These are phyloP conservation scores for Cairina moschata DNA, from an alignment of 2,113 vertebrate species.

Conservation along the genomic window DNA sequence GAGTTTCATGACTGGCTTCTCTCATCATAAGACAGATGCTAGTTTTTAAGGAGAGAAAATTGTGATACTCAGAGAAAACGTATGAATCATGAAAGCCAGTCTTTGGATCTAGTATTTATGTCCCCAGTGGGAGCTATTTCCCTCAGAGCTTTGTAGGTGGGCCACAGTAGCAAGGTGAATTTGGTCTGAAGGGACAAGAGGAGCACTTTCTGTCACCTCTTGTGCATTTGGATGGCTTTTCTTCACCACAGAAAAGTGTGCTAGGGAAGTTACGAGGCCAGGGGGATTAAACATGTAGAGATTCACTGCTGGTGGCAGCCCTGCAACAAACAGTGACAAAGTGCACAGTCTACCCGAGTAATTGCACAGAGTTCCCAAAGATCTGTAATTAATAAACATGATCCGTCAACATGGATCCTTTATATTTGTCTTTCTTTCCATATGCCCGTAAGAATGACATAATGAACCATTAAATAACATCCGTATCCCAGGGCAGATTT, in stretches of 20 bases:
- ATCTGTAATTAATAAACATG: background rate
- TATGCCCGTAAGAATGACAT: background rate
- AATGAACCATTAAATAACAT: background rate
- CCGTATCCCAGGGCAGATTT: background rate
- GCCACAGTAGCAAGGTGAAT: fast-evolving
- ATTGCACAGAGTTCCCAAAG: background rate
- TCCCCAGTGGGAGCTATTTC: background rate
- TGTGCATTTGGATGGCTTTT: background rate
- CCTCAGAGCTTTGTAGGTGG: background rate
- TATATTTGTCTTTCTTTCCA: background rate
- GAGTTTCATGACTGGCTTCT: background rate
- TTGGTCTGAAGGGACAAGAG: background rate
- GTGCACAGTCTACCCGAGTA: background rate
- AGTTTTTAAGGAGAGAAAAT: background rate
- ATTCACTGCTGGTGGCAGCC: background rate
- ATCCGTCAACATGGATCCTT: background rate
- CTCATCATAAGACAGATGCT: background rate
- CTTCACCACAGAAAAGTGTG: fast-evolving
- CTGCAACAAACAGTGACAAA: background rate
- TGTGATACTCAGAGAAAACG: background rate
- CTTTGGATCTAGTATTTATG: background rate
- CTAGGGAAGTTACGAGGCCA: background rate
- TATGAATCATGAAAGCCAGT: fast-evolving
- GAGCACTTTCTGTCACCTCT: background rate
- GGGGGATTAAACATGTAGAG: background rate